Percentiles rank a stretch among this genome's conserved stretches.
These are phyloP conservation scores for Gymnosoma rotundatum DNA, from an alignment of 2,888 invertebrate genomes.

Conservation along the genomic window DNA sequence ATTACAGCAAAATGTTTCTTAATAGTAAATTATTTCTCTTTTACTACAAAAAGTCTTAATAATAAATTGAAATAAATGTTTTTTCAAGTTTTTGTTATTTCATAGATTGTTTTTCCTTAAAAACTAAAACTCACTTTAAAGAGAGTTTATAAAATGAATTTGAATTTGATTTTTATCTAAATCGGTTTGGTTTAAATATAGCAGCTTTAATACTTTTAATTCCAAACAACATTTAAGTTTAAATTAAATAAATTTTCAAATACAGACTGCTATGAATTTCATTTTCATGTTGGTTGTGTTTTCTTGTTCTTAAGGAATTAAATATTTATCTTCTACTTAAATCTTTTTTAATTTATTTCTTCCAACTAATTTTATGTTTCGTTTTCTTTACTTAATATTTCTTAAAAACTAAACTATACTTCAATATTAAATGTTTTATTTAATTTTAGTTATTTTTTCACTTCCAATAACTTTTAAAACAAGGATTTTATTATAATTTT, in stretches of 20 bases:
- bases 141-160: slow-evolving; percentile 58
- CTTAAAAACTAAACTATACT: slow-evolving; percentile 54
- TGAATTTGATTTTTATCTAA: slow-evolving; percentile 53
- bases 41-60: slow-evolving; percentile 62
- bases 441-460: slow-evolving; percentile 57
- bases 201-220: slow-evolving; percentile 61
- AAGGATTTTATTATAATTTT: slow-evolving; percentile 6
- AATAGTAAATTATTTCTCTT: slow-evolving; percentile 61
- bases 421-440: slow-evolving; percentile 61
- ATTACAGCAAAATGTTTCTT: slow-evolving; percentile 75
- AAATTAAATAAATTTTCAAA: slow-evolving; percentile 60
- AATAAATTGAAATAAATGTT: slow-evolving; percentile 45
- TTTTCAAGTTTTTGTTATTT: neutral
- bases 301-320: slow-evolving; percentile 42
- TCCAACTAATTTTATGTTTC: slow-evolving; percentile 48
- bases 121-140: slow-evolving; percentile 38
- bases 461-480: slow-evolving; percentile 34
- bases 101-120: slow-evolving; percentile 49
- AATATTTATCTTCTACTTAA: slow-evolving; percentile 47
- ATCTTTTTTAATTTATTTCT: slow-evolving; percentile 33
- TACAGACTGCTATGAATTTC: slow-evolving; percentile 56
- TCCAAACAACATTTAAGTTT: slow-evolving; percentile 56
- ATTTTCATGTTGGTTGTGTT: slow-evolving; percentile 32
- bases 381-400: slow-evolving; percentile 64
- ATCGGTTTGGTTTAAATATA: slow-evolving; percentile 50